Evolutionary conservation across 2,888 invertebrate species (phyloP).

Genomic region (Dasysyrphus tricinctus): DNA sequence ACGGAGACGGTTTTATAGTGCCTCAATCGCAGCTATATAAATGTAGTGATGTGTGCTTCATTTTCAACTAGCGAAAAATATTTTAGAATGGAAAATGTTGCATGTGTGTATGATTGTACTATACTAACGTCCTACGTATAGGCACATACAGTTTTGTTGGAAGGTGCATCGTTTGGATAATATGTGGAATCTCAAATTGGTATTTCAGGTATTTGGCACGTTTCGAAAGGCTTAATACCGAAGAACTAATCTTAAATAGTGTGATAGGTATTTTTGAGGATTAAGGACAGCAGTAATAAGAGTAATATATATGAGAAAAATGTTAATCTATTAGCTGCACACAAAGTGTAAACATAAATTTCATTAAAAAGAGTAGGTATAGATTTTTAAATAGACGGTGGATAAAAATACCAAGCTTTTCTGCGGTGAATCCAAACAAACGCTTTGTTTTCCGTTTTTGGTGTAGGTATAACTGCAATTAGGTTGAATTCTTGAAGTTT

Average conservation of each 20-base stretch:
- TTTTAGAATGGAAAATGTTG: background rate
- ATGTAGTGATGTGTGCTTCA: slow-evolving; percentile 2
- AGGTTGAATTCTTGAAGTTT: too few relatives aligned
- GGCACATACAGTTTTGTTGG: background rate
- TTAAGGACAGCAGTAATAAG: background rate
- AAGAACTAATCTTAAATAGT: slow-evolving; percentile 9
- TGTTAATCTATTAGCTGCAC: slow-evolving; percentile 4
- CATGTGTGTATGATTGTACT: background rate
- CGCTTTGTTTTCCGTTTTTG: too few relatives aligned
- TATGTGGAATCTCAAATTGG: slow-evolving; percentile 28
- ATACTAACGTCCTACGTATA: too few relatives aligned
- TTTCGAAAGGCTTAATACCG: slow-evolving; percentile 15
- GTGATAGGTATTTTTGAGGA: slow-evolving; percentile 9
- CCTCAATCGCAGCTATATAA: background rate
- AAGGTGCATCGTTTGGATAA: slow-evolving; percentile 27
- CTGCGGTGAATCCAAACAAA: too few relatives aligned
- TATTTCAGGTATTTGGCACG: slow-evolving; percentile 50
- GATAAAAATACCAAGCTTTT: too few relatives aligned
- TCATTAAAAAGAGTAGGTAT: background rate
- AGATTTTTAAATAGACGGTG: too few relatives aligned
- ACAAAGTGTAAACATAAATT: background rate
- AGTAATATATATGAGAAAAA: background rate
- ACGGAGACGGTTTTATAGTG: slow-evolving; percentile 35
- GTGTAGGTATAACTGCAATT: too few relatives aligned
- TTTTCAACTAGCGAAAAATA: slow-evolving; percentile 13